These are phyloP conservation scores for Drosophila barbarae DNA, from an alignment of 2,888 invertebrate species.

Conservation along the genomic window DNA sequence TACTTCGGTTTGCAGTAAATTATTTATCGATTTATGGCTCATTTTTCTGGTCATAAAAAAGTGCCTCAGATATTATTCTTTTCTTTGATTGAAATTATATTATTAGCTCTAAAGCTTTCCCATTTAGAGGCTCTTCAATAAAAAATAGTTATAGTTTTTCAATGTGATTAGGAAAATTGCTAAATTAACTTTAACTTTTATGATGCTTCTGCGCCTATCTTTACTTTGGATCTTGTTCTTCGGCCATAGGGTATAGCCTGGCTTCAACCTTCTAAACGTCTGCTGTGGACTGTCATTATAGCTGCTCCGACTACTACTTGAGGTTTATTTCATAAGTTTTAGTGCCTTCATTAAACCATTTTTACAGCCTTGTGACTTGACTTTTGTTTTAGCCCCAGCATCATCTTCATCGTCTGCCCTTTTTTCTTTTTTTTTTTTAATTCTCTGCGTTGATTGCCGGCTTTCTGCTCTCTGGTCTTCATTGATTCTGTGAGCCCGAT, in stretches of 20 bases:
- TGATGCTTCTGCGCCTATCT: slow-evolving; percentile 14
- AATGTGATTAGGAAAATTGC: slow-evolving; percentile 6
- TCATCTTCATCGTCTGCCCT: slow-evolving; percentile 10
- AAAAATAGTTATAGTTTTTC: slow-evolving; percentile 11
- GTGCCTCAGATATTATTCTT: slow-evolving; percentile 1
- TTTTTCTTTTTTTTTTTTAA: slow-evolving; percentile 12
- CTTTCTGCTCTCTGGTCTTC: slow-evolving; percentile 4
- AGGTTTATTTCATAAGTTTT: slow-evolving; percentile 47
- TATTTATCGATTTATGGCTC: background rate
- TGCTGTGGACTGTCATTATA: background rate
- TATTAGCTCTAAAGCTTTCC: slow-evolving; percentile 1
- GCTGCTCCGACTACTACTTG: slow-evolving; percentile 4
- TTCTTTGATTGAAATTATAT: slow-evolving; percentile 4
- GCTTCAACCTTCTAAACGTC: slow-evolving; percentile 8
- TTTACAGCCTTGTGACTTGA: slow-evolving; percentile 49
- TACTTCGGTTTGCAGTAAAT: background rate
- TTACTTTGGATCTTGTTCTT: slow-evolving; percentile 18
- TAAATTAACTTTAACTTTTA: slow-evolving; percentile 18
- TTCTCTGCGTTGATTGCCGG: slow-evolving; percentile 23
- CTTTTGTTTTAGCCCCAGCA: slow-evolving; percentile 33
- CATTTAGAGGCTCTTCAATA: background rate
- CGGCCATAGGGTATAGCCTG: slow-evolving; percentile 4
- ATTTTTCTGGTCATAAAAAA: slow-evolving; percentile 17
- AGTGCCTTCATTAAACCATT: slow-evolving; percentile 67
- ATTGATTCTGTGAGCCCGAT: slow-evolving; percentile 30